These are phyloP conservation scores for Pao palembangensis DNA, from an alignment of 2,113 vertebrate species.

Conservation along the genomic window DNA sequence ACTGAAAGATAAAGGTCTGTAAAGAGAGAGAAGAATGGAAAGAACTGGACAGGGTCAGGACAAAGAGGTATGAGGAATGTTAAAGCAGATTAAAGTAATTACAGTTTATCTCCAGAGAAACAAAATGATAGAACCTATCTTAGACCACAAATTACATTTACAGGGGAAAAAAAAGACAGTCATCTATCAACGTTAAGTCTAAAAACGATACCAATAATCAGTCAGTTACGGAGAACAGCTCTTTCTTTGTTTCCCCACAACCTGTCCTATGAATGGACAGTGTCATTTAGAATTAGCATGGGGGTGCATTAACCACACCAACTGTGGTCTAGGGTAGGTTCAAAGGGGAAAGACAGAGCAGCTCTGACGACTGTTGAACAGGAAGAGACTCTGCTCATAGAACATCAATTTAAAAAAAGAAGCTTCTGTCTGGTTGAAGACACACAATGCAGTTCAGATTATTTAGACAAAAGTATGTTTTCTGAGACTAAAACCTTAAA, in stretches of 20 bases:
- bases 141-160: conserved; percentile 59
- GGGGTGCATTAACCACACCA: conserved; percentile 21
- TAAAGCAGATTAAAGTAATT: conserved; percentile 80
- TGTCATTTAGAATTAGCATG: conserved; percentile 43
- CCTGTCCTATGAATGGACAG: conserved; percentile 31
- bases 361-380: conserved; percentile 64
- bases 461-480: conserved; percentile 7
- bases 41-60: conserved; percentile 98
- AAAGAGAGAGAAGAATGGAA: conserved; percentile 99
- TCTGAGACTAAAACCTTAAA: not conserved
- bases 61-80: conserved; percentile 89
- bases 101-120: conserved; percentile 72
- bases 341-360: conserved; percentile 65
- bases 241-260: conserved; percentile 25
- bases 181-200: not conserved
- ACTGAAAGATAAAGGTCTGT: conserved; percentile 99
- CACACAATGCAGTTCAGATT: conserved; percentile 44
- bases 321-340: conserved; percentile 74
- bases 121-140: conserved; percentile 70
- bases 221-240: conserved; percentile 24
- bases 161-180: not conserved
- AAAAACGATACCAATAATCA: conserved; percentile 12
- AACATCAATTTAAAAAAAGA: conserved; percentile 52
- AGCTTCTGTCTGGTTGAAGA: conserved; percentile 53
- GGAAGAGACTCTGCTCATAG: conserved; percentile 58